Conservation (phyloP, 2,113 vertebrate genomes). For the Uria lomvia region DNA sequence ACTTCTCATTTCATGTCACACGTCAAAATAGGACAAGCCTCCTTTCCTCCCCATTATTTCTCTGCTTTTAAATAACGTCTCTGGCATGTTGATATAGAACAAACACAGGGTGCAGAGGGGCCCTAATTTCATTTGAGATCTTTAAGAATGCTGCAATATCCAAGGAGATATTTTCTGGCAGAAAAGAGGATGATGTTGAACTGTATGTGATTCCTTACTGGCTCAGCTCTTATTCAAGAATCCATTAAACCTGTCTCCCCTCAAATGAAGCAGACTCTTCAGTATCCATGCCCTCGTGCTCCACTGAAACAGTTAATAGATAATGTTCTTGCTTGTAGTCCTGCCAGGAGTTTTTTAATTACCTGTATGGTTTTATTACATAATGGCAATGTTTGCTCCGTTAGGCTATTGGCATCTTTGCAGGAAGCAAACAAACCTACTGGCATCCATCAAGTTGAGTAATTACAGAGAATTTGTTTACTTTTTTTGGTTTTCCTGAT, state of each 20-base stretch:
- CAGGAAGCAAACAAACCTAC: constrained; percentile 42
- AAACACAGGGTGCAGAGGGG: neutral
- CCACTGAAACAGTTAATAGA: constrained; percentile 21
- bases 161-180: neutral
- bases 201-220: neutral
- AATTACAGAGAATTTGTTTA: constrained; percentile 36
- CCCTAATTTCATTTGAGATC: neutral
- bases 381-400: neutral
- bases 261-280: neutral
- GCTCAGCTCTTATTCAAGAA: neutral
- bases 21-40: neutral
- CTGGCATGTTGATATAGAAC: neutral
- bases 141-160: neutral
- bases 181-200: neutral
- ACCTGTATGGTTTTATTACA: constrained; percentile 36
- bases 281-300: neutral
- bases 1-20: neutral
- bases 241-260: neutral
- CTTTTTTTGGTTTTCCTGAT: constrained; percentile 27
- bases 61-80: neutral
- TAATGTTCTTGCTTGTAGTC: neutral
- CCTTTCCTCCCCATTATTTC: neutral
- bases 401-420: constrained; percentile 35
- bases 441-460: constrained; percentile 53
- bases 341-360: constrained; percentile 23